A percentile compares a stretch with the other conserved stretches of the same genome.
These are phyloP conservation scores for Hybos culiciformis DNA, from an alignment of 2,888 invertebrate species.

Conservation along the genomic window DNA sequence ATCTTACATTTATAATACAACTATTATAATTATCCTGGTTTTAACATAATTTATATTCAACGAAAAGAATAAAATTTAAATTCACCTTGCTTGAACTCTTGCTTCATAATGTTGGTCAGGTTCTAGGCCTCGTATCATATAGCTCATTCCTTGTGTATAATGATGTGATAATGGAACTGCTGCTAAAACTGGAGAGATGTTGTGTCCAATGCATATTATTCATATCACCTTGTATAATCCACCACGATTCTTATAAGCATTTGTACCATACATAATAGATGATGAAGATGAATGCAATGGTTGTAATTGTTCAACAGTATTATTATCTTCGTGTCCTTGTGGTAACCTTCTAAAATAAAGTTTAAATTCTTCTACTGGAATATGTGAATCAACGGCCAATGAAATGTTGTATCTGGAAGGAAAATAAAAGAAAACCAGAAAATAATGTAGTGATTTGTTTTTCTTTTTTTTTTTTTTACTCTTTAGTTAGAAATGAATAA, in stretches of 20 bases:
- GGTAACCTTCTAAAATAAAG: slow-evolving; percentile 48
- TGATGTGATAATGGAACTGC: slow-evolving; percentile 39
- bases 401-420: slow-evolving; percentile 48
- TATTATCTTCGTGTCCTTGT: slow-evolving; percentile 39
- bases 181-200: slow-evolving; percentile 42
- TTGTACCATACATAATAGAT: slow-evolving; percentile 29
- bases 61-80: slow-evolving; percentile 5
- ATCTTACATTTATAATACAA: too few species aligned
- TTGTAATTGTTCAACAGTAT: slow-evolving; percentile 36
- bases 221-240: slow-evolving; percentile 23
- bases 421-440: slow-evolving; percentile 2
- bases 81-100: slow-evolving; percentile 45
- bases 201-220: slow-evolving; percentile 34
- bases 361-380: slow-evolving; percentile 53
- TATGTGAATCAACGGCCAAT: slow-evolving; percentile 52
- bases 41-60: too few species aligned
- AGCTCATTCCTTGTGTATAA: slow-evolving; percentile 49
- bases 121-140: slow-evolving; percentile 50
- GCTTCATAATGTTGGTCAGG: slow-evolving; percentile 53
- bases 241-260: slow-evolving; percentile 25
- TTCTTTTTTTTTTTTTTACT: too few species aligned
- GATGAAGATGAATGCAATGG: slow-evolving; percentile 27
- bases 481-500: too few species aligned
- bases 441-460: too few species aligned
- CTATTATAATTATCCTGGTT: too few species aligned